Evolutionary conservation across 53 echinoderm and acorn worm genomes (phyloP), one percentile per base, ranked within the genome.

Genomic region (Zoroaster sp.): DNA sequence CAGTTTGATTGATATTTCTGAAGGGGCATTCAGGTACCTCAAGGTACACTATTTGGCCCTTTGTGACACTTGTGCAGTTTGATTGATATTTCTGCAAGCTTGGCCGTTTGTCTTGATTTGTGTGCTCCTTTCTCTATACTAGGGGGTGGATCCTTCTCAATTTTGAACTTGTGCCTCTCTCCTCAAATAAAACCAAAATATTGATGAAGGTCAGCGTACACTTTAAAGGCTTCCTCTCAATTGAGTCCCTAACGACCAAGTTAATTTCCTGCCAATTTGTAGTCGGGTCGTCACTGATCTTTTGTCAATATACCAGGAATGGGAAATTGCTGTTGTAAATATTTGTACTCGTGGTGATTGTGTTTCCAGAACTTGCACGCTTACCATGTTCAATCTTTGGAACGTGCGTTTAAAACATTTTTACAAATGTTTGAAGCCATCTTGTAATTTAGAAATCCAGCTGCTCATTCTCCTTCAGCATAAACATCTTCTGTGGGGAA

Each of bases 201-300:
- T 34, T 52, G 8, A 12, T 78, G 39, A 79, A 54, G 40, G 39
- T 55, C 79, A 54, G 36, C 55, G 3, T 63, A 32, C 59, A 12
- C n/a, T 63, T 55, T 54, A 54, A 25, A 79, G 66, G 63, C 63
- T 25, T 59, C 63, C 25, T 25, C 63, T 59, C 63, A 66, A 81
- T 31, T 66, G 63, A 63, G 28, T 18, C 25, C 45, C 65, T 38
- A 81, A 39, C 40, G 81, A 42, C 81, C 66, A 25, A 30, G 44
- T 81, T 81, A 66, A 81, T 81, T 81, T 81, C 81, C 81, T 81
- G 81, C 41, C 81, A 23, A 37, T 41, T 32, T 66, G 42, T 54
- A 35, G 54, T n/a, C 23, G 63, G 36, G 8, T 23, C 59, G 39
- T 38, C 54, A 38, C 78, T 59, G 78, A 54, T 78, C 63, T 54